phyloP scores from a whole-genome alignment of 1,140 invertebrate species.

The Varroa destructor region DNA sequence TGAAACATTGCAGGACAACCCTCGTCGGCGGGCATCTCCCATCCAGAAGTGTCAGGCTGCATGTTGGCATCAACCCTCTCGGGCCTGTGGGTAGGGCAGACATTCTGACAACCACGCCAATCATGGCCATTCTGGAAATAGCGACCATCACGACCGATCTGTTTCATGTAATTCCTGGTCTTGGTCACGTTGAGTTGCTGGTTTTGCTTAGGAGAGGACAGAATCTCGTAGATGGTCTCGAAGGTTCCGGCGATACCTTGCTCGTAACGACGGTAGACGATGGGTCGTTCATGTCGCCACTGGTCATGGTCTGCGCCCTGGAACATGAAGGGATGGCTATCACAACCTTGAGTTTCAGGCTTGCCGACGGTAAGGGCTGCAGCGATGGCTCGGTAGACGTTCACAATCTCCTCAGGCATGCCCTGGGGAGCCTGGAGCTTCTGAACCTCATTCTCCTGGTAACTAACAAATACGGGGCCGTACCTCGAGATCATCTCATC shows the following conservation, averaged over 20 bases:
- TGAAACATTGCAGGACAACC: conserved; percentile 11
- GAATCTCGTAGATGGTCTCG: conserved; percentile 25
- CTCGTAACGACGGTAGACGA: conserved; percentile 25
- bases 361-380: conserved; percentile 18
- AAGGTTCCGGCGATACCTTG: conserved; percentile 19
- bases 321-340: conserved; percentile 2
- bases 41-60: conserved; percentile 9
- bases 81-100: conserved; percentile 24
- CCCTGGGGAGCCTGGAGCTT: conserved; percentile 24
- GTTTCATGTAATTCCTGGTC: conserved; percentile 27
- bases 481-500: conserved; percentile 15
- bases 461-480: conserved; percentile 20
- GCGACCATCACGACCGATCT: conserved; percentile 18
- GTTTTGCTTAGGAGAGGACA: not conserved
- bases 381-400: conserved; percentile 21
- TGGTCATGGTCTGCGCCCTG: not conserved
- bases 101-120: conserved; percentile 9
- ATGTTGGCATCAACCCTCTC: conserved; percentile 12
- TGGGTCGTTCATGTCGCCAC: not conserved
- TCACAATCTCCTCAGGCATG: conserved; percentile 23
- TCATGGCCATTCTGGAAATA: conserved; percentile 12
- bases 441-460: conserved; percentile 10
- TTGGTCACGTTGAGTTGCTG: conserved; percentile 22
- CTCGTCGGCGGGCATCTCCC: conserved; percentile 18
- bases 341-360: not conserved